These are phyloP conservation scores for Cyclophora punctaria DNA, from an alignment of 2,888 invertebrate genomes.

Conservation along the genomic window DNA sequence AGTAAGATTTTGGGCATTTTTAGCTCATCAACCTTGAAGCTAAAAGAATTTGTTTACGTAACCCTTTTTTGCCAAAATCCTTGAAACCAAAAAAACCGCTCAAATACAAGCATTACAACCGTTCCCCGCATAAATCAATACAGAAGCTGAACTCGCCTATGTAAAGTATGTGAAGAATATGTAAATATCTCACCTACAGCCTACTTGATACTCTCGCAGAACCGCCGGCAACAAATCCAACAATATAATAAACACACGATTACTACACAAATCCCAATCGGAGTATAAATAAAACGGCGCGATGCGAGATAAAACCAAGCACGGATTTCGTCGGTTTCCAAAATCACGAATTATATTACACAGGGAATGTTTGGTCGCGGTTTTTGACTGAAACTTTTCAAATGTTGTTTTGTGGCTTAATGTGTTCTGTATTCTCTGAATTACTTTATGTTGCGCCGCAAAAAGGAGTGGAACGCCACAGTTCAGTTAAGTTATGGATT, in stretches of 20 bases:
- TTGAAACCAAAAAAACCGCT: too few species aligned
- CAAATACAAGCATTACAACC: too few species aligned
- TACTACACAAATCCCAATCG: conserved; percentile 21
- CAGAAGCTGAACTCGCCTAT: too few species aligned
- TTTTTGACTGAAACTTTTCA: conserved; percentile 39
- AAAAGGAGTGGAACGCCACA: conserved; percentile 25
- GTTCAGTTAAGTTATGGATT: conserved; percentile 30
- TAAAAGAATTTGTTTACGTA: too few species aligned
- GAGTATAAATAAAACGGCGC: conserved; percentile 24
- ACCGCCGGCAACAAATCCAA: conserved; percentile 1
- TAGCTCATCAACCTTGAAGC: too few species aligned
- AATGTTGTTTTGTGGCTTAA: conserved; percentile 44
- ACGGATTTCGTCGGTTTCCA: conserved; percentile 23
- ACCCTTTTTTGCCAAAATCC: too few species aligned
- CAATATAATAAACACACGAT: conserved; percentile 17
- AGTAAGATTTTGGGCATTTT: too few species aligned
- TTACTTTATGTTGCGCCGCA: conserved; percentile 47
- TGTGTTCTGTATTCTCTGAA: conserved; percentile 38
- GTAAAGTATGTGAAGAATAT: too few species aligned
- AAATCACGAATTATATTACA: conserved; percentile 34
- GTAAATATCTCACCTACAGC: too few species aligned
- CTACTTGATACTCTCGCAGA: too few species aligned
- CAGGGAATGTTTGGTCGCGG: conserved; percentile 30
- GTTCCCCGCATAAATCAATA: too few species aligned
- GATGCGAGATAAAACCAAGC: too few species aligned